phyloP scores from a whole-genome alignment of 2,888 invertebrate genomes.

The Apodemia zela region DNA sequence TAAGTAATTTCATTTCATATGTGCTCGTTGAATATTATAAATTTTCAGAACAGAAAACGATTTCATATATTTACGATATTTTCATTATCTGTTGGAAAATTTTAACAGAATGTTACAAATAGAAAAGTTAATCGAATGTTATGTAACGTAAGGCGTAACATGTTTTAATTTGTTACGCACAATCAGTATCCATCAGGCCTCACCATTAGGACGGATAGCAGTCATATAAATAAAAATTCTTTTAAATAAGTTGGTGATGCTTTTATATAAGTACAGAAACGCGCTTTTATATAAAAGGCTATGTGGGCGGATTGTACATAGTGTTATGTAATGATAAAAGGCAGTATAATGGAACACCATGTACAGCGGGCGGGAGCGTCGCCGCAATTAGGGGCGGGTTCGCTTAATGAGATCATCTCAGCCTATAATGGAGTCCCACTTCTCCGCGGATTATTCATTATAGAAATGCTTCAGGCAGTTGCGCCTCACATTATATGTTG shows the following conservation, averaged over 20 bases:
- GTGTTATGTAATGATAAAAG: conserved; percentile 5
- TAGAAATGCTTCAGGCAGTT: conserved; percentile 15
- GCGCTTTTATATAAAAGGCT: conserved; percentile 1
- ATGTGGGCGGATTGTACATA: conserved; percentile 17
- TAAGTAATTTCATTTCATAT: no score
- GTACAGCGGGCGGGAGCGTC: conserved; percentile 15
- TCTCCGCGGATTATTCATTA: conserved; percentile 23
- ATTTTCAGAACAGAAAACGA: no score
- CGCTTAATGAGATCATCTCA: conserved; percentile 31
- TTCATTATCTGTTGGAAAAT: no score
- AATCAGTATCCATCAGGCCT: background rate
- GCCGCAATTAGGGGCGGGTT: conserved; percentile 28
- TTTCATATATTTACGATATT: no score
- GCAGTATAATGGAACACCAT: conserved; percentile 10
- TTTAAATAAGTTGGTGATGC: background rate
- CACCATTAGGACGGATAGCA: background rate
- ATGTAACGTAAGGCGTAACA: background rate
- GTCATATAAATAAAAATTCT: background rate
- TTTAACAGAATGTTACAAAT: no score
- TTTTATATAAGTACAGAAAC: background rate
- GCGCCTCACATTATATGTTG: background rate
- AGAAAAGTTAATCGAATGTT: background rate
- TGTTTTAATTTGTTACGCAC: background rate
- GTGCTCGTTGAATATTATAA: no score
- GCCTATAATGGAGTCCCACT: conserved; percentile 25